Base-by-base conservation (phyloP, 1,140 invertebrate species). In the Listronotus bonariensis region DNA sequence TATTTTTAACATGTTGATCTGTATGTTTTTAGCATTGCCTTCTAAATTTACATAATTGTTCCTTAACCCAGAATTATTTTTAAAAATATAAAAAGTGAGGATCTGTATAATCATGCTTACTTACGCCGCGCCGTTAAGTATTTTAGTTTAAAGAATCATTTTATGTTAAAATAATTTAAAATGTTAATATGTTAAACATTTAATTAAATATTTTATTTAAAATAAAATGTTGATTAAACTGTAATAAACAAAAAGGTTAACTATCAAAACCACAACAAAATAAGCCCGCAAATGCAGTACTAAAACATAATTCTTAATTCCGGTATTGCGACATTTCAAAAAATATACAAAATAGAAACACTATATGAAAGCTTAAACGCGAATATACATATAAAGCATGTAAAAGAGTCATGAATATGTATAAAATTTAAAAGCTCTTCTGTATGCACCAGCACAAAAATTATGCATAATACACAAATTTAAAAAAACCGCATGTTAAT, bases 1-100 rank as follows among this genome's bases (percentile, higher is more conserved):
- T 7, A 6, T 18, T 41, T n/a, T 41, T 17, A n/a, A 55, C 3
- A 20, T 62, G 51, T 62, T 51, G 57, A 60, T 53, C 59, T 62
- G 59, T 62, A 62, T 62, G 59, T 62, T 62, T 62, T 49, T 20
- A 43, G 20, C 20, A 26, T 26, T 26, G 20, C 20, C 20, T 26
- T 26, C 20, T 26, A 26, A 5, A 26, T 26, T 26, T 26, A 3
- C 5, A 26, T 3, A 26, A 26, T 26, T 26, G 20, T 5, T n/a
- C n/a, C n/a, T n/a, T n/a, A n/a, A n/a, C n/a, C n/a, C n/a, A n/a
- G n/a, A n/a, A n/a, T n/a, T 26, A 26, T 3, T 26, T 26, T 26
- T 26, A 26, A 26, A 26, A 26, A 26, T 26, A 1, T 5, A 26
- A 26, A 26, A 26, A 5, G 20, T 5, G 5, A 26, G 1, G 20